Evolutionary conservation across 2,113 vertebrate species (phyloP).

Genomic region (Phaethornis superciliosus): DNA sequence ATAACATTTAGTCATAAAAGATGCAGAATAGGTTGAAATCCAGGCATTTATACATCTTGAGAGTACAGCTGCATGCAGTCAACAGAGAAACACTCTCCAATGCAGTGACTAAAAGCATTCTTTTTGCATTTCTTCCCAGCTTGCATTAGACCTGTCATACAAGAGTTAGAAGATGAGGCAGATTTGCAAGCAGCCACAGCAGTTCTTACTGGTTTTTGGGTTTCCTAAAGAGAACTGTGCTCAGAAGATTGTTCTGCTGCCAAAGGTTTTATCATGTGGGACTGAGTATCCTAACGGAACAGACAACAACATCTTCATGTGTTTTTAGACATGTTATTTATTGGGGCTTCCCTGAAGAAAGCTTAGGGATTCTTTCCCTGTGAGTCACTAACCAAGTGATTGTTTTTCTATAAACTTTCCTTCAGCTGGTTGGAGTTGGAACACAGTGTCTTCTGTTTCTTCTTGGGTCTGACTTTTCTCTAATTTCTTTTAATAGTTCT

Average conservation of each 20-base stretch:
- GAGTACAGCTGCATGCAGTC: neutral
- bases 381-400: slow-evolving; percentile 78
- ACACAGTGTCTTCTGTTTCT: slow-evolving; percentile 60
- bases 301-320: slow-evolving; percentile 72
- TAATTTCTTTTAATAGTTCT: slow-evolving; percentile 65
- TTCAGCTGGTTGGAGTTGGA: slow-evolving; percentile 78
- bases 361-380: slow-evolving; percentile 74
- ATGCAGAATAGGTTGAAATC: slow-evolving; percentile 39
- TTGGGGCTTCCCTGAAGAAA: slow-evolving; percentile 84
- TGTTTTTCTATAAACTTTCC: slow-evolving; percentile 81
- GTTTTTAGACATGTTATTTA: slow-evolving; percentile 77
- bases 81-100: slow-evolving; percentile 21
- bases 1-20: neutral
- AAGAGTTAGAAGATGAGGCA: slow-evolving; percentile 25
- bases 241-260: slow-evolving; percentile 39
- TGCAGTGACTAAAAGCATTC: slow-evolving; percentile 32
- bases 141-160: slow-evolving; percentile 22
- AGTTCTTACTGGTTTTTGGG: slow-evolving; percentile 50
- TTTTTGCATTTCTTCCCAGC: slow-evolving; percentile 33
- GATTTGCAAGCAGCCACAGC: slow-evolving; percentile 19
- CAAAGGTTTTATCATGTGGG: slow-evolving; percentile 71
- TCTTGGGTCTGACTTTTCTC: slow-evolving; percentile 28
- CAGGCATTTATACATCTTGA: slow-evolving; percentile 20
- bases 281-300: slow-evolving; percentile 40
- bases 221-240: slow-evolving; percentile 64